Evolutionary conservation across 2,888 invertebrate genomes (phyloP), one percentile per base, ranked within the genome.

Genomic region (Chrysodeixis includens): DNA sequence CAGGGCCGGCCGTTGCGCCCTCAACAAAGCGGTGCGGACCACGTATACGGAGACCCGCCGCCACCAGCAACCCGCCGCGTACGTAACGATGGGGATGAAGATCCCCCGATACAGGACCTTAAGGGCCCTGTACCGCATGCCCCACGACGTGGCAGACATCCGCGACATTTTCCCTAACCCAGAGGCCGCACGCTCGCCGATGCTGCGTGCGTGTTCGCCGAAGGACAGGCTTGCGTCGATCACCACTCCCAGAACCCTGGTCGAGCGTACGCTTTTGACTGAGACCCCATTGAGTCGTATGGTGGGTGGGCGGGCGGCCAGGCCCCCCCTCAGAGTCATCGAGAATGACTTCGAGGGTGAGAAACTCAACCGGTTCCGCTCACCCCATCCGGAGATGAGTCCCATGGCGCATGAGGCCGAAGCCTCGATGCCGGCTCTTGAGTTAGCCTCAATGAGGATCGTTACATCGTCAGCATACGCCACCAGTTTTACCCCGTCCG

Each of bases 71-170:
- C 40, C 62, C 5, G 66, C 68, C 14, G n/a, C n/a, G n/a, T n/a
- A n/a, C n/a, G n/a, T n/a, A n/a, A n/a, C n/a, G n/a, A n/a, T n/a
- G n/a, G n/a, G n/a, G n/a, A n/a, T n/a, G n/a, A n/a, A n/a, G n/a
- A n/a, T 44, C 0, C 64, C 56, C n/a, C 32, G 46, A 32, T 64
- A 60, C n/a, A 65, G 35, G 6, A 61, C 49, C 61, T 64, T 65
- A 55, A 83, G 74, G 0, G 72, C 77, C 0, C 58, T 56, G 52
- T 79, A 82, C 3, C 74, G 22, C 0, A 82, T 22, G 0, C 84
- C 83, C 82, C 82, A 83, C 2, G 74, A 66, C 7, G 82, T 63
- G 0, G 82, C 71, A 0, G 79, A 84, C 5, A 79, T 75, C 0
- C 83, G 68, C 16, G 81, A 66, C 61, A 84, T 60, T 55, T 76